Base-by-base conservation (phyloP, 2,113 vertebrate genomes). In the Phylloscopus whistleri region DNA sequence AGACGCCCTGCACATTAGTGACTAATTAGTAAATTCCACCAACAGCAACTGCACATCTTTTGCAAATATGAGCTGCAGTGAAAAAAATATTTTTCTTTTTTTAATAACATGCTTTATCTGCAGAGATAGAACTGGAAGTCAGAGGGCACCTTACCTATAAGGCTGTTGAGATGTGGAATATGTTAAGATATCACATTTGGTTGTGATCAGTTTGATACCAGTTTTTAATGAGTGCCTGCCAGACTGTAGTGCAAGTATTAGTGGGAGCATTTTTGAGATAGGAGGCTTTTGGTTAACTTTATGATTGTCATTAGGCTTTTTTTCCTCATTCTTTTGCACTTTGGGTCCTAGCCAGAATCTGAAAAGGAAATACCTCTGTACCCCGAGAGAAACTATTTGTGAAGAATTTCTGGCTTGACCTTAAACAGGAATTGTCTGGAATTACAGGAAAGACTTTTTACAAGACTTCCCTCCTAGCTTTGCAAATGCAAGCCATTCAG, bases 341-440 rank as follows among this genome's bases (percentile, higher is more conserved):
- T 87, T 97, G 94, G 82, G 31, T 87, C 52, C 11, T 60, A 83
- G 91, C 94, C 94, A 95, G 90, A 95, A 85, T 24, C 48, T 91
- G 67, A 77, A 96, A 74, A 95, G 96, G 95, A 97, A 97, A 95
- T 97, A 93, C 85, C 82, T 94, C 93, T 93, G 31, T 85, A 91
- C 70, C 78, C 84, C 13, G 17, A 95, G 91, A 97, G 87, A 95
- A 96, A 95, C 24, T 94, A 95, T 92, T 95, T 76, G 67, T 94
- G 91, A 95, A 88, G 87, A 95, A 96, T 96, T 97, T 93, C 87
- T 95, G 89, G 63, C 89, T 95, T 97, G 94, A 96, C 84, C 95
- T 95, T 96, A 95, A 95, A 95, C 94, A 95, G 93, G 94, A 96
- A 96, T 95, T 95, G 91, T 95, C 94, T 96, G 94, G 92, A 96